phyloP scores from a whole-genome alignment of 2,888 invertebrate species.

The Leptopilina syphax region DNA sequence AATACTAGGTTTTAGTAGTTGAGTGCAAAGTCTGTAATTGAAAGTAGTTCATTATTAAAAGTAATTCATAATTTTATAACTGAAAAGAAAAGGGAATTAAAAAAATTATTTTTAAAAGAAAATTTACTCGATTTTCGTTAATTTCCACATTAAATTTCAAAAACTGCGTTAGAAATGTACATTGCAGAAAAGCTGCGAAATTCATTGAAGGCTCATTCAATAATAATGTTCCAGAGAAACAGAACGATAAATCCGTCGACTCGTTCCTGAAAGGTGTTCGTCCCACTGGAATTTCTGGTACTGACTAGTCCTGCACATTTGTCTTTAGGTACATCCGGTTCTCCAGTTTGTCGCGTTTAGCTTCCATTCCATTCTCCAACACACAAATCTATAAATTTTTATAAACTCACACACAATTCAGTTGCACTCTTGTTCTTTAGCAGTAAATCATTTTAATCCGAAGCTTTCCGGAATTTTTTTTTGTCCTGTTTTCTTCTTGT shows the following conservation, averaged over 20 bases:
- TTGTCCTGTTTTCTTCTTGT: background rate
- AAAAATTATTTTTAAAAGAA: no score
- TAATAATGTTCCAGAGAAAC: conserved; percentile 46
- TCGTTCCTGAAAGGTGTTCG: conserved; percentile 52
- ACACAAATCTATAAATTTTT: conserved; percentile 19
- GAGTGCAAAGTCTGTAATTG: no score
- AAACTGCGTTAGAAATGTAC: background rate
- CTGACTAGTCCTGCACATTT: conserved; percentile 52
- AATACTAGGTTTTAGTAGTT: no score
- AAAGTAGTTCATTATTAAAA: no score
- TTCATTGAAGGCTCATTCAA: conserved; percentile 34
- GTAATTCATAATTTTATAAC: no score
- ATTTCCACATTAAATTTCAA: no score
- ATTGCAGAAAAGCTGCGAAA: conserved; percentile 3
- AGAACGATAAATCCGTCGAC: conserved; percentile 56
- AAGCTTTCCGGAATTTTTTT: conserved; percentile 1
- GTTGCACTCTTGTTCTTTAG: background rate
- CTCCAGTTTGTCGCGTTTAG: conserved; percentile 38
- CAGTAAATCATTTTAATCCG: conserved; percentile 12
- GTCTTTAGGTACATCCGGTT: conserved; percentile 45
- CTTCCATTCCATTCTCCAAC: conserved; percentile 1
- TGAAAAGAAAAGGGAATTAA: no score
- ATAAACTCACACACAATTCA: conserved; percentile 1
- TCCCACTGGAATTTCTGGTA: conserved; percentile 53
- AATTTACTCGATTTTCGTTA: no score